Evolutionary conservation across 2,888 invertebrate genomes (phyloP), one percentile per base, ranked within the genome.

Genomic region (Mayetiola destructor): DNA sequence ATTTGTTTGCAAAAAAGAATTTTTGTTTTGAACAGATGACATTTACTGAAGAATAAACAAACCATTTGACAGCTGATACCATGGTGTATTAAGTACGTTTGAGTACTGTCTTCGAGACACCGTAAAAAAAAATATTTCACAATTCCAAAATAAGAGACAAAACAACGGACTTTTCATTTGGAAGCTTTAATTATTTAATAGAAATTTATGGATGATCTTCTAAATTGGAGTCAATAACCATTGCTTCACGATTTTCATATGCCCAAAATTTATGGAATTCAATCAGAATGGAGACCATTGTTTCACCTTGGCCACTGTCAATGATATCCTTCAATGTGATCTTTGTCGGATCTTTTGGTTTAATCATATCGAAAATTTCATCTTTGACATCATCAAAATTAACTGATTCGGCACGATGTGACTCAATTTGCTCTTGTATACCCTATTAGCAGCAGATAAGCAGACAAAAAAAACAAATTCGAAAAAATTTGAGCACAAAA

Each of bases 341-440:
- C 68, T 81, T 80, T 10, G 81, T 76, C 0, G 90, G 86, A 70
- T 94, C 82, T 59, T 78, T 80, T 0, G 95, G 93, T 61, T 91
- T 85, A 1, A 95, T 90, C 95, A 97, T 96, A 74, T 96, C 96
- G 75, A 94, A 96, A 63, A 96, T 88, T 75, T 96, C 95, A 75
- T 96, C 93, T 70, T 93, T 93, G 0, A 96, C 88, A 73, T 96
- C 94, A 63, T 92, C 86, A 70, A 95, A 94, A 64, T 82, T 83
- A 0, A 94, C 89, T 0, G 87, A 84, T 62, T 92, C 91, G n/a
- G 89, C 88, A 29, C 87, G 88, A 69, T 90, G 88, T 8, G 83
- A 79, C 58, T 80, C 78, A 82, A 96, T 87, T 71, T 91, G 89
- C 62, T 91, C 88, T 71, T 93, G 88, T 62, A 96, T 92, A 1